Base-by-base conservation (phyloP, 1,140 invertebrate genomes). In the Metopolophium dirhodum region DNA sequence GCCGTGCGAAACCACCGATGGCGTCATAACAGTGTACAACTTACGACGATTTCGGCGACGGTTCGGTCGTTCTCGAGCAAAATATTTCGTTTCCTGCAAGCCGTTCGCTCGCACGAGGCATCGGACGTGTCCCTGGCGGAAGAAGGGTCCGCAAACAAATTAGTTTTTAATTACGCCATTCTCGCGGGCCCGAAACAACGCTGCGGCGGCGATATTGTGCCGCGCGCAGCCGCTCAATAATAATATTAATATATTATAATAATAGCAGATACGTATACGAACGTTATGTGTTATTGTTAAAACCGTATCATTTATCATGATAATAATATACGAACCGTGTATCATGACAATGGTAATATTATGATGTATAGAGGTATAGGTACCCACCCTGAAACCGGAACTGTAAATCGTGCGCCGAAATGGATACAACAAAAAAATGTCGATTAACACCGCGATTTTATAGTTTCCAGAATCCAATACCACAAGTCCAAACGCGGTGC, bases 61-160 rank as follows among this genome's bases (percentile, higher is more conserved):
- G 22, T 54, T 54, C 51, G 51, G 88, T 86, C 1, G 26, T 89
- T 54, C 11, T 26, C 22, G 49, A 47, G 49, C 2, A 26, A 57
- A n/a, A n/a, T n/a, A 89, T 41, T 89, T 26, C 6, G 9, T 89
- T 57, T 54, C n/a, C 87, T 35, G 14, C 14, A 47, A 23, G 57
- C 61, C 61, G 83, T 41, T 9, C 7, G 82, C 18, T 83, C 11
- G 49, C 49, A 83, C 20, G 41, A 26, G 51, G 7, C n/a, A 23
- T 14, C 51, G 14, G 2, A n/a, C 7, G n/a, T 9, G 49, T 41
- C 7, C 22, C 20, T 37, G 77, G 77, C 35, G 37, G 37, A 41
- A 45, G 23, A 89, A 89, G 88, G 23, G 51, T 89, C 37, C 61
- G n/a, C 30, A 57, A 89, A 20, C 87, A 41, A 77, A 89, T 89